Conservation (phyloP, 2,113 vertebrate genomes). For the Anguilla japonica region DNA sequence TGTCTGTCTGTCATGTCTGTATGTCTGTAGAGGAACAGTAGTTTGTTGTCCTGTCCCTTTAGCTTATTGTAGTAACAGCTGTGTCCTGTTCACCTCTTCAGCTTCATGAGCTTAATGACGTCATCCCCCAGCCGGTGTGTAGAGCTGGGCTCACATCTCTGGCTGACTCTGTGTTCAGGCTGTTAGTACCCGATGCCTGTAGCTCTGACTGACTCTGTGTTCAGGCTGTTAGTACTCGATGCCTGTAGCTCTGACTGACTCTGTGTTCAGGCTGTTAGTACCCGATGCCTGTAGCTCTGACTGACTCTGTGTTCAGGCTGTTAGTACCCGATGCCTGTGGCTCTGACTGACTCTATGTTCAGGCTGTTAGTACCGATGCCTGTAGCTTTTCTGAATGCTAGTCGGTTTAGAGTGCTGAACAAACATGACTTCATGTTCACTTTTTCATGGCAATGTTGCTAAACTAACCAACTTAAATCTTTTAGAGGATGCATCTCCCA, state of each 20-base stretch:
- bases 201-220: not conserved
- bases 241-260: not conserved
- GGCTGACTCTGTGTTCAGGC: not conserved
- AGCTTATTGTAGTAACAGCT: constrained; percentile 6
- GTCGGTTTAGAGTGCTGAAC: not conserved
- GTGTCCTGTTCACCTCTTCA: constrained; percentile 41
- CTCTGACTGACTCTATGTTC: not conserved
- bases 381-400: not conserved
- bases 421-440: not conserved
- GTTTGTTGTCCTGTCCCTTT: not conserved
- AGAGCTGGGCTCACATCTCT: not conserved
- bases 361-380: not conserved
- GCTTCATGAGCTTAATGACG: constrained; percentile 5
- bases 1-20: not conserved
- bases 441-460: not conserved
- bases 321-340: too few species aligned
- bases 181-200: not conserved
- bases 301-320: too few species aligned
- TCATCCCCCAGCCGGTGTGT: not conserved
- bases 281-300: not conserved
- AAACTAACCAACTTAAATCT: not conserved
- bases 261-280: not conserved
- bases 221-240: not conserved
- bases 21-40: not conserved
- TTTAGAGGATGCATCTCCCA: not conserved